Evolutionary conservation across 2,797 vertebrate genomes (phyloP).

Genomic region (Gila robusta): DNA sequence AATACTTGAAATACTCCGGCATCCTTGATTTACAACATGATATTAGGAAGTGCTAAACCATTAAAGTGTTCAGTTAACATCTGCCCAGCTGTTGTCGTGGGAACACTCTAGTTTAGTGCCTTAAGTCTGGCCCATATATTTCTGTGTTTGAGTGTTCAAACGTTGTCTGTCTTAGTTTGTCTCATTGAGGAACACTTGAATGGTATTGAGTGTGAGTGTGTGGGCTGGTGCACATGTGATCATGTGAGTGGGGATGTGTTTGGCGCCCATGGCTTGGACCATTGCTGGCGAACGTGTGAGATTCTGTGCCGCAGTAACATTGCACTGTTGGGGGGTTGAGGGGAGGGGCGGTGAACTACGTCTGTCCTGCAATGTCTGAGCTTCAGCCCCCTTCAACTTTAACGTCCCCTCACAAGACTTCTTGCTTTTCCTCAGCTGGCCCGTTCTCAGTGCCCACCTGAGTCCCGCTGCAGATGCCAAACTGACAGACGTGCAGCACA

Average conservation of each 20-base stretch:
- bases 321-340: conserved; percentile 36
- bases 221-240: conserved; percentile 69
- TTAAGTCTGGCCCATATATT: conserved; percentile 12
- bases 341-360: neutral
- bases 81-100: conserved; percentile 17
- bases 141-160: conserved; percentile 16
- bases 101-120: conserved; percentile 2
- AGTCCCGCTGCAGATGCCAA: conserved; percentile 62
- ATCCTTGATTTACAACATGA: conserved; percentile 15
- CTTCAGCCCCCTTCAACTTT: conserved; percentile 60
- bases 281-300: conserved; percentile 72
- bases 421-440: conserved; percentile 37
- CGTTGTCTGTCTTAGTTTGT: conserved; percentile 12
- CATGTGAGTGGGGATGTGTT: conserved; percentile 61
- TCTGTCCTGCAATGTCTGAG: conserved; percentile 63
- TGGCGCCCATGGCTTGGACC: conserved; percentile 75
- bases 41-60: conserved; percentile 1
- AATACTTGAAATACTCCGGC: conserved; percentile 4
- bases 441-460: conserved; percentile 60
- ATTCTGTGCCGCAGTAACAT: conserved; percentile 76
- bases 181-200: conserved; percentile 27
- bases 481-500: conserved; percentile 21
- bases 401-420: conserved; percentile 37
- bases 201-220: conserved; percentile 71
- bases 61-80: conserved; percentile 7